Percentiles rank a stretch among this genome's conserved stretches.
phyloP scores from a whole-genome alignment of 2,888 invertebrate species.

The Mythimna albipuncta region DNA sequence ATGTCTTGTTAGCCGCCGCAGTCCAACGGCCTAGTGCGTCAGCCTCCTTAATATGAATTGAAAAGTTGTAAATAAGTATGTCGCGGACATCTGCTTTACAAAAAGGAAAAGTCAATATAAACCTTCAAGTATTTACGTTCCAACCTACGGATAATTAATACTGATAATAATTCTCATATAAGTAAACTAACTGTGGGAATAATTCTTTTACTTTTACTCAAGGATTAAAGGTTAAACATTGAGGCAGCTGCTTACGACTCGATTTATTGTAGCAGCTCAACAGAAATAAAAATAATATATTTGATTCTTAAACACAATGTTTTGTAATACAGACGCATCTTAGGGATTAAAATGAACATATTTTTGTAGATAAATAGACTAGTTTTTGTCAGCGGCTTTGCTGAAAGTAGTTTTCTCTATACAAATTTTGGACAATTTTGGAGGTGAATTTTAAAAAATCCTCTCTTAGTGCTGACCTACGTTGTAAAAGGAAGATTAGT shows the following conservation, averaged over 20 bases:
- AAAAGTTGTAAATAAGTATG: constrained; percentile 40
- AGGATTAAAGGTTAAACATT: constrained; percentile 46
- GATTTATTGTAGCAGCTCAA: constrained; percentile 47
- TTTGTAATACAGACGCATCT: constrained; percentile 30
- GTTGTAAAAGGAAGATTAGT: too few species aligned
- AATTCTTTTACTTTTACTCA: constrained; percentile 19
- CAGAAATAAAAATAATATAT: constrained; percentile 43
- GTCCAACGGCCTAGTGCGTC: constrained; percentile 9
- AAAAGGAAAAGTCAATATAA: constrained; percentile 39
- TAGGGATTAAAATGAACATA: constrained; percentile 47
- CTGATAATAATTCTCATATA: constrained; percentile 34
- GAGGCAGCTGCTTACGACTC: constrained; percentile 46
- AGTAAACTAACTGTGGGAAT: constrained; percentile 40
- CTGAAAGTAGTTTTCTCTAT: too few species aligned
- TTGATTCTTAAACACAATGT: constrained; percentile 32
- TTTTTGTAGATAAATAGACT: constrained; percentile 5
- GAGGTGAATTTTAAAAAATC: too few species aligned
- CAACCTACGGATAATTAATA: constrained; percentile 28
- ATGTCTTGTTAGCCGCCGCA: neutral
- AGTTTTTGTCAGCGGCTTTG: too few species aligned
- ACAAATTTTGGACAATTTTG: too few species aligned
- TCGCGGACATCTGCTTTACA: constrained; percentile 32
- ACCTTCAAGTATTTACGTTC: constrained; percentile 10
- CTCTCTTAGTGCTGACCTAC: too few species aligned
- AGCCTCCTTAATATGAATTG: constrained; percentile 31